phyloP scores from a whole-genome alignment of 2,888 invertebrate species.

The Resseliella maxima region DNA sequence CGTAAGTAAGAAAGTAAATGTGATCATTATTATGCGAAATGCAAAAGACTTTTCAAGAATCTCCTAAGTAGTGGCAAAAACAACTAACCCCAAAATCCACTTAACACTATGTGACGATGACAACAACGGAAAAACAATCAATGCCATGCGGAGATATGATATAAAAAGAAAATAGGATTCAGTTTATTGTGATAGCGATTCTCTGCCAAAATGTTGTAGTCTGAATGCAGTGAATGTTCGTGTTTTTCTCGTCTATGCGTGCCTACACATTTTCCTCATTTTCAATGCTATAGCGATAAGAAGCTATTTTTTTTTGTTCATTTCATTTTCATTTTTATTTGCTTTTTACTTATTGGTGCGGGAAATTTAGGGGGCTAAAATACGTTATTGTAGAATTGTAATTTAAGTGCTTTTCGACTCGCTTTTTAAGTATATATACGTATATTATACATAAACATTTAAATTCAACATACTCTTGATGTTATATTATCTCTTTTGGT shows the following conservation, averaged over 20 bases:
- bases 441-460: constrained; percentile 4
- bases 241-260: not conserved
- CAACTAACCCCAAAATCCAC: constrained; percentile 32
- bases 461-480: not conserved
- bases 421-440: not conserved
- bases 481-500: not conserved
- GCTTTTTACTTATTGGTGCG: not conserved
- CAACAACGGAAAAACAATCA: constrained; percentile 20
- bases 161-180: not conserved
- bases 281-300: not conserved
- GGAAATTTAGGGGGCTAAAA: not conserved
- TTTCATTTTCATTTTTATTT: constrained; percentile 29
- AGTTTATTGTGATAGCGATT: not conserved
- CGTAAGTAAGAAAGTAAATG: not conserved
- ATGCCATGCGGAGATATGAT: constrained; percentile 21
- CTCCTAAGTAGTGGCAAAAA: constrained; percentile 16
- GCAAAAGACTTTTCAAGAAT: not conserved
- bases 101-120: not conserved
- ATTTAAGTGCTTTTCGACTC: constrained; percentile 45
- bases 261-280: constrained; percentile 26
- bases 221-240: not conserved
- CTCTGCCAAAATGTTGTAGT: not conserved
- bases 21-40: constrained; percentile 45
- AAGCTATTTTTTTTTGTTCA: not conserved
- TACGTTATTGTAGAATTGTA: constrained; percentile 13